Evolutionary conservation across 2,797 vertebrate species (phyloP), one percentile per base, ranked within the genome.

Genomic region (Hafferia zeledoni): DNA sequence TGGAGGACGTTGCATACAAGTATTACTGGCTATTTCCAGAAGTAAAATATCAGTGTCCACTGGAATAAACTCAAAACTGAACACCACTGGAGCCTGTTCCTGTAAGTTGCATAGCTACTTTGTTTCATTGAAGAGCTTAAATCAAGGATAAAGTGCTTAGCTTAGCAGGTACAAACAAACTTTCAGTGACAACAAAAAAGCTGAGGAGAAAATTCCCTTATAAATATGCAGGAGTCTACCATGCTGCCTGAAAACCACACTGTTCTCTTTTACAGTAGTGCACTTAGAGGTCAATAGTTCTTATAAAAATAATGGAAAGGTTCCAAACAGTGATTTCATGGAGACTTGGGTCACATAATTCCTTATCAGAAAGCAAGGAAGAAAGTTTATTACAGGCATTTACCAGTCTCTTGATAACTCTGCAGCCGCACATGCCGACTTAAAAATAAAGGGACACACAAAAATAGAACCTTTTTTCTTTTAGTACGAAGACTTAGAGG

Each of bases 251-350:
- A 85, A 83, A 93, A 31, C 7, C 8, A 35, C 6, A 9, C 15
- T 31, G 4, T 15, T 60, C 76, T 68, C 24, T 70, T 86, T 74
- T 39, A 57, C 14, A 81, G 28, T 18, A 41, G 47, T 2, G 9
- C 33, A 56, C 23, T 89, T 25, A 4, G 46, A 57, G 72, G 39
- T 83, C 85, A 68, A 27, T 19, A 39, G 17, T 17, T 75, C 30
- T 17, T 57, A 65, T 22, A 92, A 92, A 90, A 92, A 87, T 47
- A 78, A 77, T 13, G 35, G 65, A 81, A 83, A 83, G 9, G 17
- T 55, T 84, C 69, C 65, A 77, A 61, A 57, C 1, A 39, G 25
- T 13, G 43, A 88, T 74, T 93, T 80, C 43, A 86, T 6, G 2
- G 12, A 70, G 43, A 93, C 81, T 17, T 49, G 13, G 15, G 9